Conservation (phyloP, 2,113 vertebrate genomes). For the Boleophthalmus pectinirostris region DNA sequence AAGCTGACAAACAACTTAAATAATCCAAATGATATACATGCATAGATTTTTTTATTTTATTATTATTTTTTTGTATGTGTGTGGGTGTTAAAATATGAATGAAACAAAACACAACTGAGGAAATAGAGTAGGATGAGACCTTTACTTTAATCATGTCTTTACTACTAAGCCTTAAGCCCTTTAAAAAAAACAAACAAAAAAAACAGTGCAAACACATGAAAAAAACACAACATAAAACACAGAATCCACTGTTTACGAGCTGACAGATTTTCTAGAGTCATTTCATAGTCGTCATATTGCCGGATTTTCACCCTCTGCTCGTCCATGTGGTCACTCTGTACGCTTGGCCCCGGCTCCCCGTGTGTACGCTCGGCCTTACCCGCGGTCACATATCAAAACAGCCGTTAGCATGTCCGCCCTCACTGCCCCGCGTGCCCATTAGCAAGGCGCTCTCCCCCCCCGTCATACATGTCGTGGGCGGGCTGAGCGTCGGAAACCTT, state of each 20-base stretch:
- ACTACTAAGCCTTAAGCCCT: no score
- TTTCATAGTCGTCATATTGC: not conserved
- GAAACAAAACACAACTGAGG: no score
- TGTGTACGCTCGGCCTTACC: not conserved
- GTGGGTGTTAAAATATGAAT: no score
- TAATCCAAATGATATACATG: no score
- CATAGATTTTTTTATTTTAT: no score
- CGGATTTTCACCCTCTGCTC: not conserved
- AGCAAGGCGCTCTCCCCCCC: slow-evolving; percentile 40
- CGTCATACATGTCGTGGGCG: slow-evolving; percentile 51
- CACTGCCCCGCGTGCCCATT: slow-evolving; percentile 54
- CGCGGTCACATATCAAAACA: slow-evolving; percentile 25
- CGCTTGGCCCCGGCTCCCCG: slow-evolving; percentile 5
- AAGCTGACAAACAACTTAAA: no score
- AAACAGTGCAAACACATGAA: no score
- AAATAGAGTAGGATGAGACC: no score
- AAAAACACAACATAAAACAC: not conserved
- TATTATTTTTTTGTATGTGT: no score
- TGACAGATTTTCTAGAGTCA: not conserved
- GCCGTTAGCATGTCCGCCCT: slow-evolving; percentile 33
- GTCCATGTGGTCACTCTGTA: not conserved
- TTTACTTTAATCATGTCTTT: no score
- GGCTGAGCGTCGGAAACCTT: slow-evolving; percentile 57
- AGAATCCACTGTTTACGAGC: not conserved
- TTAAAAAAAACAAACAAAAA: no score